A percentile compares a stretch with the other conserved stretches of the same genome.
Evolutionary conservation across 1,140 invertebrate genomes (phyloP).

Genomic region (Orussus abietinus): DNA sequence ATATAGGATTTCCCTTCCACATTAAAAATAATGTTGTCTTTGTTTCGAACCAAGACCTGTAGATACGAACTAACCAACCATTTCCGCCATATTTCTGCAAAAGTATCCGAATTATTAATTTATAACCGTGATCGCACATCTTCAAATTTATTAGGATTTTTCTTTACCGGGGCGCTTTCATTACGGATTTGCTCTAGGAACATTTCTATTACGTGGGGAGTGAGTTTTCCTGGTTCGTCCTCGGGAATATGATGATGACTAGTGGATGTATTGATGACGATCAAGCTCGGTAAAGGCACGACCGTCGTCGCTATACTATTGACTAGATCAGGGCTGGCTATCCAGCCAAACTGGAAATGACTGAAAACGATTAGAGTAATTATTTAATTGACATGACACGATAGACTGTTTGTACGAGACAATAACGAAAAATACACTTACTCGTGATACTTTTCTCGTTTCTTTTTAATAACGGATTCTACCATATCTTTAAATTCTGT

Average conservation of each 20-base stretch:
- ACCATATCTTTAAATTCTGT: slow-evolving; percentile 81
- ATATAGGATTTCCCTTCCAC: slow-evolving; percentile 87
- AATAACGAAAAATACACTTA: slow-evolving; percentile 38
- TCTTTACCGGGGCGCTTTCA: slow-evolving; percentile 66
- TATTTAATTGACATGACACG: slow-evolving; percentile 1
- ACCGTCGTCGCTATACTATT: slow-evolving; percentile 87
- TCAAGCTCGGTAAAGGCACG: slow-evolving; percentile 76
- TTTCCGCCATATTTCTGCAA: slow-evolving; percentile 81
- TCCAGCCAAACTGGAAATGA: slow-evolving; percentile 90
- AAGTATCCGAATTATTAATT: slow-evolving; percentile 22
- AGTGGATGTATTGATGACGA: slow-evolving; percentile 86
- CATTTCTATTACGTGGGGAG: slow-evolving; percentile 70
- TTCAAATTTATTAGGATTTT: no score
- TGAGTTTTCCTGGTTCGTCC: slow-evolving; percentile 75
- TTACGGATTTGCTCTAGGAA: slow-evolving; percentile 75
- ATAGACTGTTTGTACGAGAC: not conserved
- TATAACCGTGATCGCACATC: no score
- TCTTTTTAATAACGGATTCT: slow-evolving; percentile 74
- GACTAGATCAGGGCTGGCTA: slow-evolving; percentile 77
- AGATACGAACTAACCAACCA: slow-evolving; percentile 65
- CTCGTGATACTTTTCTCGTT: slow-evolving; percentile 75
- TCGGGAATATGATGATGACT: slow-evolving; percentile 87
- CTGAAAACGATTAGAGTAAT: slow-evolving; percentile 35
- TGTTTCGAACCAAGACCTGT: slow-evolving; percentile 74
- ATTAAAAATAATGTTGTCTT: slow-evolving; percentile 71